phyloP scores from a whole-genome alignment of 92 coral and sea anemone species.

The Porites cylindrica region DNA sequence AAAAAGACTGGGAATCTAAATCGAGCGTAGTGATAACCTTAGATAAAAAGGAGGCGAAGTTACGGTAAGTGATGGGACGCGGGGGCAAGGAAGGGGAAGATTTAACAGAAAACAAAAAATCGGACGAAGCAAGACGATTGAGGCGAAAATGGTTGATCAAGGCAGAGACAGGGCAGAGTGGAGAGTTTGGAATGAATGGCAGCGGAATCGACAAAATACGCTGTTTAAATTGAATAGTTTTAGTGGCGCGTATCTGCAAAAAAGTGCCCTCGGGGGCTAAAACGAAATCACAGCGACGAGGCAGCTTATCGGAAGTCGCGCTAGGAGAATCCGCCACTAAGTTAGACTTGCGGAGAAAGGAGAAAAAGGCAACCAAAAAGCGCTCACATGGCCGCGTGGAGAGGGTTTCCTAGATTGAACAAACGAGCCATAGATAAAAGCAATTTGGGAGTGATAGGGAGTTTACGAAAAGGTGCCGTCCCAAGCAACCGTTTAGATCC shows the following conservation, averaged over 20 bases:
- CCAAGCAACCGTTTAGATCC: constrained; percentile 21
- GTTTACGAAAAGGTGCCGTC: constrained; percentile 7
- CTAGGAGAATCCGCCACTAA: constrained; percentile 28
- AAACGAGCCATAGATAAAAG: constrained; percentile 3
- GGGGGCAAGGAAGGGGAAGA: background rate
- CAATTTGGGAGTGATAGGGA: constrained; percentile 25
- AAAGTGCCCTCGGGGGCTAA: background rate
- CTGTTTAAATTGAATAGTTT: constrained; percentile 31
- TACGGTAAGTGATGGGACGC: constrained; percentile 6
- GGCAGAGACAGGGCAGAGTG: background rate
- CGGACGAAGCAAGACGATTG: background rate
- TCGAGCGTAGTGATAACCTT: background rate
- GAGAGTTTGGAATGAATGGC: background rate
- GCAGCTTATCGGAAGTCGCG: constrained; percentile 4
- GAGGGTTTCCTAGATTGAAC: constrained; percentile 40
- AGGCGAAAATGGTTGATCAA: background rate
- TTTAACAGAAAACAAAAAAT: constrained; percentile 12
- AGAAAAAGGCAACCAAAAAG: constrained; percentile 61
- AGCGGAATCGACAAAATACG: background rate
- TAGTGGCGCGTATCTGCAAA: constrained; percentile 17
- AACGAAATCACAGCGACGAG: constrained; percentile 15
- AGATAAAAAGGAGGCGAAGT: constrained; percentile 15
- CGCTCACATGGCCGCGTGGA: constrained; percentile 54
- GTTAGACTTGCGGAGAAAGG: constrained; percentile 51
- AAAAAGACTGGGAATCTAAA: constrained; percentile 10